Base-by-base conservation (phyloP, 2,797 vertebrate genomes). In the Australoheros facetus region DNA sequence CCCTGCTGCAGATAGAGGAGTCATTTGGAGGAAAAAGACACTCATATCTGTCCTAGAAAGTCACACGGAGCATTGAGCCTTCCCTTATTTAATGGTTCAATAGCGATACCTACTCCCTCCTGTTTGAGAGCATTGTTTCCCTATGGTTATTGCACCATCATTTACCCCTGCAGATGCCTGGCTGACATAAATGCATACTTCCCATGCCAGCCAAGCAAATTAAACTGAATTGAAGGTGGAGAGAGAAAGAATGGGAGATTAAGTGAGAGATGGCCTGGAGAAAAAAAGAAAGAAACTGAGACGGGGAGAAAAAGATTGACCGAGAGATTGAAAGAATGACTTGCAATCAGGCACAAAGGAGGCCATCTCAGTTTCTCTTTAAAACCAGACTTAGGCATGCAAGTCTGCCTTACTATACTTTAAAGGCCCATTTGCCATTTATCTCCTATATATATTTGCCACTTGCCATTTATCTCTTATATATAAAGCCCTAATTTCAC, bases 21-120 rank as follows among this genome's bases (percentile, higher is more conserved):
- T 81, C 83, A 70, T 88, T 87, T 85, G 64, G 60, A 70, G 79
- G 42, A 39, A 85, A 69, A 81, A 85, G 80, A 79, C 73, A 85
- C 70, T 82, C 70, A 83, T 86, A 87, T 80, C 58, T 85, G 79
- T 76, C 77, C 71, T 10, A 59, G 86, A 88, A 91, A 91, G 89
- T 91, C 88, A 83, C 86, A 84, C 28, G 14, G 75, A 77, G 80
- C 88, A 88, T 86, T 89, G 87, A 90, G 80, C 60, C 66, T 90
- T 88, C 73, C 85, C 87, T 94, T 91, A 92, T 92, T 93, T 91
- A 92, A 94, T 90, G 93, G 87, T 91, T 90, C 89, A 91, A 86
- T 89, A 86, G 89, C 56, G 85, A 87, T 89, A 90, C 92, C 84
- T 89, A 84, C 81, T 79, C 87, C 87, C 83, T 85, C 81, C 87